Evolutionary conservation across 2,888 invertebrate species (phyloP).

Genomic region (Callosobruchus maculatus): DNA sequence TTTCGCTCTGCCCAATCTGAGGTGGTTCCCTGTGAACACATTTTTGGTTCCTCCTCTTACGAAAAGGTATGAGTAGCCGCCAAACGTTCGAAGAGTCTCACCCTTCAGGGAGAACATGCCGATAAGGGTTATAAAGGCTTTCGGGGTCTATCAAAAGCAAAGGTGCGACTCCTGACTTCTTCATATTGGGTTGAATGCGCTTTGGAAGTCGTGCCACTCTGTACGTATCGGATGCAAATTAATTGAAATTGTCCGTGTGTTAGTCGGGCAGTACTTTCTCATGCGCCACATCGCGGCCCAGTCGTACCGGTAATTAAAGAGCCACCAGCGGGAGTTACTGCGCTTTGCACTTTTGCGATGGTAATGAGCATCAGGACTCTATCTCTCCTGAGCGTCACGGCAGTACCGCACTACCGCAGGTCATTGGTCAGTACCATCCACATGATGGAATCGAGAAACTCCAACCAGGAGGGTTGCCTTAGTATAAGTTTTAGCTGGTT

Average conservation of each 20-base stretch:
- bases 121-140: too few species aligned
- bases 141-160: too few species aligned
- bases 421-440: not conserved
- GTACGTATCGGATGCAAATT: conserved; percentile 43
- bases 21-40: too few species aligned
- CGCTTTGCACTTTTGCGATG: not conserved
- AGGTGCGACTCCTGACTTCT: too few species aligned
- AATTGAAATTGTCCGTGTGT: conserved; percentile 42
- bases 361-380: not conserved
- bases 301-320: not conserved
- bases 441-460: too few species aligned
- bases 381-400: not conserved
- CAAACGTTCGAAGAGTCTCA: too few species aligned
- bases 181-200: not conserved
- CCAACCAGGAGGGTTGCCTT: too few species aligned
- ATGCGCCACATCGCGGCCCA: conserved; percentile 32
- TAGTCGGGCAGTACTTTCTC: conserved; percentile 39
- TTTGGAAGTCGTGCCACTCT: not conserved
- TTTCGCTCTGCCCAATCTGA: too few species aligned
- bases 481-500: too few species aligned
- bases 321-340: not conserved
- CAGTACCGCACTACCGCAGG: not conserved
- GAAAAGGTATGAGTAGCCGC: too few species aligned
- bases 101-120: too few species aligned
- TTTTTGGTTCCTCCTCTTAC: too few species aligned